These are phyloP conservation scores for Drosophila kambysellisi DNA, from an alignment of 2,888 invertebrate species.

Conservation along the genomic window DNA sequence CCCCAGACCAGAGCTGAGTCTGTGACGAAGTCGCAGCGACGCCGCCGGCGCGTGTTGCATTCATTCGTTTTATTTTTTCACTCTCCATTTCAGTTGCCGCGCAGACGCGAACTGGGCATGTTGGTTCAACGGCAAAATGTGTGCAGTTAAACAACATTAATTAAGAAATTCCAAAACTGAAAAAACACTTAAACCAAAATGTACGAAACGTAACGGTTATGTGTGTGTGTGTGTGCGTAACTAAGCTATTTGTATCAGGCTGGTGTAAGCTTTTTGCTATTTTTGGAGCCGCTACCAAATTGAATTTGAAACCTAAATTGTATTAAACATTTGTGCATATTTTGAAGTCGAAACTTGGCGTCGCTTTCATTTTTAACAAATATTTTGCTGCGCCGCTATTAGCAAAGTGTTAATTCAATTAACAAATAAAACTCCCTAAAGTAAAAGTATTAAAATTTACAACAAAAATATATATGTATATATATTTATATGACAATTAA, in stretches of 20 bases:
- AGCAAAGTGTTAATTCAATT: conserved; percentile 65
- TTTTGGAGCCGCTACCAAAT: conserved; percentile 24
- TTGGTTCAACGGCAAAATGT: conserved; percentile 43
- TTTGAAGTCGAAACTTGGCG: conserved; percentile 22
- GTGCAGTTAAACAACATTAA: conserved; percentile 8
- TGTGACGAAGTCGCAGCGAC: conserved; percentile 9
- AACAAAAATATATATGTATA: conserved; percentile 3
- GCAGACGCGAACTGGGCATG: conserved; percentile 55
- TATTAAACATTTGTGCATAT: conserved; percentile 16
- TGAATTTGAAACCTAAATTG: conserved; percentile 38
- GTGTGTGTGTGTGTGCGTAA: conserved; percentile 35
- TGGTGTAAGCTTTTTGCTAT: conserved; percentile 17
- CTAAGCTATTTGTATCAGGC: conserved; percentile 65
- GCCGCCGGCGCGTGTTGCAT: conserved; percentile 68
- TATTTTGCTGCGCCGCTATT: conserved; percentile 59
- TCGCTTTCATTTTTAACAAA: conserved; percentile 69
- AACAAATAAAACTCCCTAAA: conserved; percentile 15
- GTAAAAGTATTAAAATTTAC: conserved; percentile 22
- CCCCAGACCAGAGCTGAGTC: conserved; percentile 21
- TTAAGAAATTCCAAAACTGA: conserved; percentile 8
- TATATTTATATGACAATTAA: neutral
- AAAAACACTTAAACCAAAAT: conserved; percentile 25
- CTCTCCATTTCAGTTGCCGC: conserved; percentile 70
- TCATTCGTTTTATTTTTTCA: conserved; percentile 46
- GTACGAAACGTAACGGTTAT: conserved; percentile 42